phyloP scores from a whole-genome alignment of 2,113 vertebrate genomes.

The Cololabis saira region DNA sequence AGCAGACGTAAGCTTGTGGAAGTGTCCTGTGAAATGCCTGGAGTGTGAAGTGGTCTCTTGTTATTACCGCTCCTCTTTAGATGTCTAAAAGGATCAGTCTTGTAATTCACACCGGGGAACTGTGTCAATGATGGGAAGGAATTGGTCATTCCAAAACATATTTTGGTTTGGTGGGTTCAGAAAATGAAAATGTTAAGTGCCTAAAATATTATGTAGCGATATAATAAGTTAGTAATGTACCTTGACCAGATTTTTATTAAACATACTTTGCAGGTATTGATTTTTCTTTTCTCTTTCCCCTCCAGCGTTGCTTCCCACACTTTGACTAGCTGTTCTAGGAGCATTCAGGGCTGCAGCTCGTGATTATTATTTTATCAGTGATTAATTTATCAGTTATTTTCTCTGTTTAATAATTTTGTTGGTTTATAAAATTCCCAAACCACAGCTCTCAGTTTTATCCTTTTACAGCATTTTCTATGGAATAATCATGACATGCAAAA shows the following conservation, averaged over 20 bases:
- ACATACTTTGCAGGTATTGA: too few relatives aligned
- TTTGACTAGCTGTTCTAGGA: background rate
- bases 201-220: too few relatives aligned
- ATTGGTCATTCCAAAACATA: too few relatives aligned
- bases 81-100: background rate
- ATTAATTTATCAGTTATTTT: background rate
- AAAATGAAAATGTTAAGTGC: too few relatives aligned
- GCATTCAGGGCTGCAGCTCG: background rate
- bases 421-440: too few relatives aligned
- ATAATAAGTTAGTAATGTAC: too few relatives aligned
- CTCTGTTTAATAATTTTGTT: too few relatives aligned
- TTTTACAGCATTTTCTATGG: background rate
- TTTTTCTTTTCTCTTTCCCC: background rate
- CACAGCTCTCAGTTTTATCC: background rate
- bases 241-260: too few relatives aligned
- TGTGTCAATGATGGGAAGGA: too few relatives aligned
- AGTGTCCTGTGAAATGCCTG: background rate
- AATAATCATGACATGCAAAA: background rate
- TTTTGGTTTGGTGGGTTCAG: too few relatives aligned
- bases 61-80: background rate
- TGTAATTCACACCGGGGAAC: too few relatives aligned
- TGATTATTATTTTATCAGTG: conserved; percentile 1
- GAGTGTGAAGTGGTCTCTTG: background rate
- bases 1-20: background rate
- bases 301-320: background rate